These are phyloP conservation scores for Ptychochromis oligacanthus DNA, from an alignment of 2,113 vertebrate species.

Conservation along the genomic window DNA sequence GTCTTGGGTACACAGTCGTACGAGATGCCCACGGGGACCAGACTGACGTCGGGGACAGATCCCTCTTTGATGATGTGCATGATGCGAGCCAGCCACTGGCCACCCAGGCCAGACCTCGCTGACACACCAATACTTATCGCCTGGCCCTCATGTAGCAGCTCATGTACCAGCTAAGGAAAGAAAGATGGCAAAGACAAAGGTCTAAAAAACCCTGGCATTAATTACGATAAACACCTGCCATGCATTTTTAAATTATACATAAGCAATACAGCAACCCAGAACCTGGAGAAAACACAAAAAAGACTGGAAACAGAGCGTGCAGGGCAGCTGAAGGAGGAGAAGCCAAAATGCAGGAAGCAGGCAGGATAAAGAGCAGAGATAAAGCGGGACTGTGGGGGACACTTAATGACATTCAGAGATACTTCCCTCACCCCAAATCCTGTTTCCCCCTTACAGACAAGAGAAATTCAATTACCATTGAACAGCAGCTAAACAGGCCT, in stretches of 20 bases:
- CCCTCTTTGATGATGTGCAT: conserved; percentile 71
- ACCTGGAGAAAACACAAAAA: conserved; percentile 10
- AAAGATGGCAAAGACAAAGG: conserved; percentile 22
- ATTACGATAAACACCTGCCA: conserved; percentile 41
- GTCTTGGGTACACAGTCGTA: conserved; percentile 79
- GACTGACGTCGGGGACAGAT: conserved; percentile 76
- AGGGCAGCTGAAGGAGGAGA: conserved; percentile 13
- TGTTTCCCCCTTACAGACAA: conserved; percentile 51
- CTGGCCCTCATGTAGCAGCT: conserved; percentile 84
- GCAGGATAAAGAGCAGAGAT: conserved; percentile 37
- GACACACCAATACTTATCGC: conserved; percentile 83
- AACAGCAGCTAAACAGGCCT: conserved; percentile 59
- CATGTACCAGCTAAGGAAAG: conserved; percentile 79
- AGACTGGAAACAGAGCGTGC: conserved; percentile 4
- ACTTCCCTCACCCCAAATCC: conserved; percentile 53
- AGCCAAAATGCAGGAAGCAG: conserved; percentile 32
- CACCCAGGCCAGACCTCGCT: conserved; percentile 67
- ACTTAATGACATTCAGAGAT: conserved; percentile 58
- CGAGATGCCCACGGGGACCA: conserved; percentile 87
- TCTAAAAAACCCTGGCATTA: conserved; percentile 25
- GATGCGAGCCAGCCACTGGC: conserved; percentile 78
- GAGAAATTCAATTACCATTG: conserved; percentile 67
- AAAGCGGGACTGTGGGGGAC: conserved; percentile 21
- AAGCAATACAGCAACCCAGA: conserved; percentile 6
- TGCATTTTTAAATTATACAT: conserved; percentile 42